phyloP scores from a whole-genome alignment of 2,797 vertebrate genomes.

The Protosalanx chinensis region DNA sequence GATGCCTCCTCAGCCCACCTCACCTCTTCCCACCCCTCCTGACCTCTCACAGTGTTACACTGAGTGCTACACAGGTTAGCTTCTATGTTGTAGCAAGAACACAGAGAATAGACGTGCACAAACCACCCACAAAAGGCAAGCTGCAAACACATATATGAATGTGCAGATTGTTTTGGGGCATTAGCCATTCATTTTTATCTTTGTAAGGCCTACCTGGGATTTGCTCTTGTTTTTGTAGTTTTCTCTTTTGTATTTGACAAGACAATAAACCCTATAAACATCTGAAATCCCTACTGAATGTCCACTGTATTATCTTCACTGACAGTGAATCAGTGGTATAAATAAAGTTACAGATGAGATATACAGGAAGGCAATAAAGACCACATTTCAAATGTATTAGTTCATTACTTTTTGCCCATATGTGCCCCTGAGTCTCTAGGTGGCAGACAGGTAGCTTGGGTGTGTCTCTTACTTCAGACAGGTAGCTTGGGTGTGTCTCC shows the following conservation, averaged over 20 bases:
- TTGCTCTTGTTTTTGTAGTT: background rate
- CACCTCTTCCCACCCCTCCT: too few species aligned
- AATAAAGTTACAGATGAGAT: too few species aligned
- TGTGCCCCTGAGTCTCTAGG: background rate
- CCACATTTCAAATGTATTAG: too few species aligned
- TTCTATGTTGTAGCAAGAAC: background rate
- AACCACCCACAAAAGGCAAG: background rate
- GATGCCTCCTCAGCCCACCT: too few species aligned
- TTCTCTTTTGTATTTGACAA: background rate
- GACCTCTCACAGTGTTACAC: too few species aligned
- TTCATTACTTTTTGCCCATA: background rate
- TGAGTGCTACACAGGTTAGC: too few species aligned
- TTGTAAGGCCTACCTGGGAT: background rate
- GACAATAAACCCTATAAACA: background rate
- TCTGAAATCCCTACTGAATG: background rate
- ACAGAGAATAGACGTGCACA: background rate
- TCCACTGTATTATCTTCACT: background rate
- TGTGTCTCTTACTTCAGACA: background rate
- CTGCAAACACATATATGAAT: background rate
- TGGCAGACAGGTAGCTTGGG: background rate
- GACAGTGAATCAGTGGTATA: background rate
- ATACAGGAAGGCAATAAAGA: too few species aligned
- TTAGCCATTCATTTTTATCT: background rate
- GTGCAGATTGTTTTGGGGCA: background rate
- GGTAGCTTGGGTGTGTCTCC: too few species aligned